Conservation (phyloP, 2,113 vertebrate species). For the Naja naja region DNA sequence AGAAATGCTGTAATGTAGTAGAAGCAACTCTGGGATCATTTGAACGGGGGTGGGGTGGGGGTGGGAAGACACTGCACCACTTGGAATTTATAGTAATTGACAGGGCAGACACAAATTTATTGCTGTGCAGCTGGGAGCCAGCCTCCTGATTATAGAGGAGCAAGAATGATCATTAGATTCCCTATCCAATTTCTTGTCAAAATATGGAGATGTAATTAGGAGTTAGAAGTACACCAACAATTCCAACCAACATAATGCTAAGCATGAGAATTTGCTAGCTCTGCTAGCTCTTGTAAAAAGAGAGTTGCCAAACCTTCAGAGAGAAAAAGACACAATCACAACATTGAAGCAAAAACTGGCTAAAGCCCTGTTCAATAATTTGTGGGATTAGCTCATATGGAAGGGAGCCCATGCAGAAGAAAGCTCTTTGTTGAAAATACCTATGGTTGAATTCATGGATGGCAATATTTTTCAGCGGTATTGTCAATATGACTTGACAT, state of each 20-base stretch:
- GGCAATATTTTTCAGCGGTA: not conserved
- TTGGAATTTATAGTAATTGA: not conserved
- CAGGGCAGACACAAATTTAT: not conserved
- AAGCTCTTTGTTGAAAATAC: not conserved
- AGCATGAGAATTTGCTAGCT: not conserved
- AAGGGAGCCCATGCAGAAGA: not conserved
- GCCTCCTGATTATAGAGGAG: not conserved
- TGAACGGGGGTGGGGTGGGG: too few species aligned
- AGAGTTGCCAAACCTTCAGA: not conserved
- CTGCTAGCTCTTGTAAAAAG: not conserved
- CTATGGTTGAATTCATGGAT: not conserved
- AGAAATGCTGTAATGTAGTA: not conserved
- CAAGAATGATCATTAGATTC: not conserved
- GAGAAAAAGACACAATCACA: not conserved
- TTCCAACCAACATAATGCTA: not conserved
- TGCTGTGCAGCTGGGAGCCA: not conserved
- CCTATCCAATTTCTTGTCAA: not conserved
- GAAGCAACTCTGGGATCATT: not conserved
- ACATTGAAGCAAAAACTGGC: not conserved
- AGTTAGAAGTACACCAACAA: not conserved
- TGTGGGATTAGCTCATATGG: not conserved
- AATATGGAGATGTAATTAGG: not conserved
- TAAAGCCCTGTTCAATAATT: not conserved
- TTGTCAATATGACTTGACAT: not conserved
- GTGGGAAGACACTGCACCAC: not conserved